phyloP scores from a whole-genome alignment of 2,113 vertebrate genomes.

The Nycticorax nycticorax region DNA sequence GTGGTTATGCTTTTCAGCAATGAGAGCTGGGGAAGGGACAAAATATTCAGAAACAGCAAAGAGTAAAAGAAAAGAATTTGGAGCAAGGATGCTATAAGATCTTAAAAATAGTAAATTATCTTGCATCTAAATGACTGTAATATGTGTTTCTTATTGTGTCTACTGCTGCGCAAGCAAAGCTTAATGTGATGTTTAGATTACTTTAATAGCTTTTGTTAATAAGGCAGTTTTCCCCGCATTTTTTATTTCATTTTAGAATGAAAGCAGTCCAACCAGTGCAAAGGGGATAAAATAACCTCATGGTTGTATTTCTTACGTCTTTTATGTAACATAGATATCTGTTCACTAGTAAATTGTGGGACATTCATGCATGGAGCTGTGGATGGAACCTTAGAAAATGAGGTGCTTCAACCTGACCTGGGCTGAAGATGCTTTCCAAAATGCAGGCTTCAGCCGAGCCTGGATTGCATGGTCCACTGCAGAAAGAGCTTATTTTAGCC shows the following conservation, averaged over 20 bases:
- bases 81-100: conserved; percentile 30
- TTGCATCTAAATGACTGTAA: conserved; percentile 69
- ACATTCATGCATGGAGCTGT: not conserved
- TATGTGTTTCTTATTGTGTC: conserved; percentile 69
- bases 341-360: not conserved
- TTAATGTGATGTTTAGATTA: conserved; percentile 74
- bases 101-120: conserved; percentile 74
- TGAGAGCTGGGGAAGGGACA: not conserved
- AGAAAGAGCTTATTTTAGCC: not conserved
- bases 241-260: conserved; percentile 64
- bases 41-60: not conserved
- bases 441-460: not conserved
- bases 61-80: not conserved
- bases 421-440: not conserved
- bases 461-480: not conserved
- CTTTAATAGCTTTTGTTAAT: conserved; percentile 76
- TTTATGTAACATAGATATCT: conserved; percentile 17
- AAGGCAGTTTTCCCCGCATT: conserved; percentile 59
- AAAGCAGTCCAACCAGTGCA: conserved; percentile 39
- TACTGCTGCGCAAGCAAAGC: conserved; percentile 73
- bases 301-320: not conserved
- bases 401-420: not conserved
- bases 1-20: not conserved
- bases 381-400: not conserved
- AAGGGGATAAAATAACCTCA: conserved; percentile 10